Conservation (phyloP, 2,113 vertebrate genomes). For the Agelaius tricolor region DNA sequence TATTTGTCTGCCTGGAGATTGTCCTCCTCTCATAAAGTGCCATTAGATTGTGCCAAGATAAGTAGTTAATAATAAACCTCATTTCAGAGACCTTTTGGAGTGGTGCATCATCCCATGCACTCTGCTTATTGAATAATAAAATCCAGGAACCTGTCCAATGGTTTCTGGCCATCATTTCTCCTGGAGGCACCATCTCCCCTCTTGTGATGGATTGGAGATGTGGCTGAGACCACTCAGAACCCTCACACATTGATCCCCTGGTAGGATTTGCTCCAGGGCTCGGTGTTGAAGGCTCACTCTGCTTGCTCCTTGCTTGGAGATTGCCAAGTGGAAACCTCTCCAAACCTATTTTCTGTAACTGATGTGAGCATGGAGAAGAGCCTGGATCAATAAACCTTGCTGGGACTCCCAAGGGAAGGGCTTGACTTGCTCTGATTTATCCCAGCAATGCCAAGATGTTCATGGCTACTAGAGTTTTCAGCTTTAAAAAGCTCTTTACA, state of each 20-base stretch:
- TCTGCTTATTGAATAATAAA: not conserved
- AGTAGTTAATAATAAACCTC: not conserved
- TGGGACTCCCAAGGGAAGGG: not conserved
- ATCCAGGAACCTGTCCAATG: not conserved
- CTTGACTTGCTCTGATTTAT: not conserved
- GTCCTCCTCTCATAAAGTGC: not conserved
- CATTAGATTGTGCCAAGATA: not conserved
- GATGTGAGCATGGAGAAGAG: not conserved
- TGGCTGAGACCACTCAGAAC: not conserved
- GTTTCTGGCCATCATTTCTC: not conserved
- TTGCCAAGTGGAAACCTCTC: not conserved
- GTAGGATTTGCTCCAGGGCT: not conserved
- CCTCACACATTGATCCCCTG: not conserved
- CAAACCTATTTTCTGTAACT: not conserved
- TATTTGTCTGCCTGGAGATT: not conserved
- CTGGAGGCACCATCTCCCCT: not conserved
- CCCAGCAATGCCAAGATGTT: not conserved
- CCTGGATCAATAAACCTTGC: not conserved
- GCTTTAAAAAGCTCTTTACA: not conserved
- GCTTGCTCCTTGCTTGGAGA: rapidly evolving
- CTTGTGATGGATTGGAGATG: not conserved
- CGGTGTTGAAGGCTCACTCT: rapidly evolving
- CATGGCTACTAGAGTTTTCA: rapidly evolving
- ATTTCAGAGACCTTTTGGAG: not conserved
- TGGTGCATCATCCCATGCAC: not conserved